phyloP scores from a whole-genome alignment of 2,888 invertebrate genomes.

The Eutolmus rufibarbis region DNA sequence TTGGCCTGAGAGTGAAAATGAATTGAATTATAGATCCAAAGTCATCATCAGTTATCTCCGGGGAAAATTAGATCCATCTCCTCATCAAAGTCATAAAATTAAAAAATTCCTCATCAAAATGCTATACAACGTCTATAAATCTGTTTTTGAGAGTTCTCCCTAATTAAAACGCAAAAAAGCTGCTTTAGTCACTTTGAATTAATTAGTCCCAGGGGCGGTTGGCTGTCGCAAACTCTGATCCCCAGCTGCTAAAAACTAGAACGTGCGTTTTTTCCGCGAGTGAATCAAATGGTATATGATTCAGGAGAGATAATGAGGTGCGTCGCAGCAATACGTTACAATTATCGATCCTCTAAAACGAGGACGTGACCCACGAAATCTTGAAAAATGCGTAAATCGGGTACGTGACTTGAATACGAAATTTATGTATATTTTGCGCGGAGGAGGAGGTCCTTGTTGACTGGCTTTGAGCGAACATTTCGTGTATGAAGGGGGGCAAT shows the following conservation, averaged over 20 bases:
- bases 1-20: neutral
- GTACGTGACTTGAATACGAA: slow-evolving; percentile 28
- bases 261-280: neutral
- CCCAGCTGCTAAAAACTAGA: neutral
- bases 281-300: neutral
- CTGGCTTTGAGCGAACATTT: slow-evolving; percentile 20
- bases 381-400: slow-evolving; percentile 26
- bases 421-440: slow-evolving; percentile 9
- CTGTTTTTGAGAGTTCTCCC: neutral
- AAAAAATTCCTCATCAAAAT: neutral
- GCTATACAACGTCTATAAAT: neutral
- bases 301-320: slow-evolving; percentile 29
- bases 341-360: slow-evolving; percentile 16
- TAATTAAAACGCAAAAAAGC: neutral
- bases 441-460: slow-evolving; percentile 4
- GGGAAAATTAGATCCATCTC: neutral
- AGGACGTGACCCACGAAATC: slow-evolving; percentile 14
- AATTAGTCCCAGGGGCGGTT: neutral
- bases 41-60: neutral
- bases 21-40: neutral
- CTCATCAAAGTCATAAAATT: neutral
- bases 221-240: neutral
- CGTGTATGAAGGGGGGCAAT: slow-evolving; percentile 26
- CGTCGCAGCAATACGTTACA: slow-evolving; percentile 31
- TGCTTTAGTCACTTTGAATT: neutral